Percentiles rank a stretch among this genome's conserved stretches.
phyloP scores from a whole-genome alignment of 35 echinoderm and acorn worm species.

The Diadema setosum region DNA sequence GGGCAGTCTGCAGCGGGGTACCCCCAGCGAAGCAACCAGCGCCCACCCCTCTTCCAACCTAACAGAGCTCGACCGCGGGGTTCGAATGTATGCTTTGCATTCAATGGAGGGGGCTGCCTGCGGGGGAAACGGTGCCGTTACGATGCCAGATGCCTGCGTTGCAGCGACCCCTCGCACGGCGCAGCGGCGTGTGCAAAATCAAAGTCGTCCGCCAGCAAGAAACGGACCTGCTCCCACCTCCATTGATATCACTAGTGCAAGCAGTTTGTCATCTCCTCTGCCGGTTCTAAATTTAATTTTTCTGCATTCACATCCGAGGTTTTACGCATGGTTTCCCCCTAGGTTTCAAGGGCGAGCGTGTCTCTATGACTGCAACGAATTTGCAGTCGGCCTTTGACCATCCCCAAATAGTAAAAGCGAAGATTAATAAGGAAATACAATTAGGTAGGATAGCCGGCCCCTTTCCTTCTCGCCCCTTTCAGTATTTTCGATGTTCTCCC shows the following conservation, averaged over 20 bases:
- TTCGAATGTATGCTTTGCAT: background rate
- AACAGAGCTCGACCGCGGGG: background rate
- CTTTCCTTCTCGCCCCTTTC: background rate
- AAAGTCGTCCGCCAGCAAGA: too few relatives aligned
- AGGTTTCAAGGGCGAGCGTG: background rate
- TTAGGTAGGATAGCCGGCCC: slow-evolving; percentile 23
- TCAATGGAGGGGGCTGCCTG: background rate
- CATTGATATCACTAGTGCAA: too few relatives aligned
- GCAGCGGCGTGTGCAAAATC: too few relatives aligned
- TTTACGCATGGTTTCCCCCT: too few relatives aligned
- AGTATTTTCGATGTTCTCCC: slow-evolving; percentile 18
- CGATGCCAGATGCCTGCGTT: background rate
- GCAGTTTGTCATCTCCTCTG: too few relatives aligned
- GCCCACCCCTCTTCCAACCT: background rate
- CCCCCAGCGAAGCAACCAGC: background rate
- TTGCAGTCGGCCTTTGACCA: background rate
- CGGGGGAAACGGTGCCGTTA: background rate
- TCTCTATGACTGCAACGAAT: background rate
- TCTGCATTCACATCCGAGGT: too few relatives aligned
- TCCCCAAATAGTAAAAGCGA: background rate
- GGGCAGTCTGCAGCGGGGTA: background rate
- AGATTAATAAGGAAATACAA: background rate
- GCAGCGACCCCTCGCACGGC: background rate
- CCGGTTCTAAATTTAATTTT: too few relatives aligned
- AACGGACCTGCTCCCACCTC: too few relatives aligned